Evolutionary conservation across 2,113 vertebrate species (phyloP), one percentile per base, ranked within the genome.

Genomic region (Thunnus thynnus): DNA sequence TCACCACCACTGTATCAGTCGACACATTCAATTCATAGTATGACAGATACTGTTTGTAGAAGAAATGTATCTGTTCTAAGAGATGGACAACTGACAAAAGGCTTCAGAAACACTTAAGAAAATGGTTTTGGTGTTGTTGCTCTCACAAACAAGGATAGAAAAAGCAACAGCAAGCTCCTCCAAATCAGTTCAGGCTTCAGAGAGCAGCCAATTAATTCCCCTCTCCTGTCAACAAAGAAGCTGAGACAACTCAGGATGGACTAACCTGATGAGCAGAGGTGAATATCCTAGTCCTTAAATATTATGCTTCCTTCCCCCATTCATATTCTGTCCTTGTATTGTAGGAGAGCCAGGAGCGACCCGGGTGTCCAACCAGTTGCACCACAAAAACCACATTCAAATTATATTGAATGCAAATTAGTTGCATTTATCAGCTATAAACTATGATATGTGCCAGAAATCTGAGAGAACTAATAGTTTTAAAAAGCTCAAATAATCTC

Each of bases 221-320:
- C 12, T 56, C 73, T 60, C n/a, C 66, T 72, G 78, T 76, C 62
- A 76, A 80, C 72, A 76, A 32, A 61, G 56, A 36, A 50, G 61
- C 69, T 48, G 60, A 80, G 30, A 58, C 2, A 36, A 41, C 56
- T 76, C 57, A 16, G 18, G 18, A 44, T 16, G 32, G 16, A 71
- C 17, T 9, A 27, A 36, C 51, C 30, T 64, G 20, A 76, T 66
- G 64, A 73, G 80, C 63, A 66, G 52, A 76, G 76, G 16, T 62
- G 67, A 52, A 72, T 36, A 60, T 17, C 9, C 32, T 64, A 36
- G 47, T 66, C 58, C 47, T 30, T 9, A 16, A 32, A 48, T 56
- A 30, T 54, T 22, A 22, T 0, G 18, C 54, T 60, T 36, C 10
- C 46, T 13, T 7, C 5, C 13, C 51, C 8, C 3, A 55, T 41